Conservation (phyloP, 30 jellyfish, hydroid and myxozoan species). For the Nemopilema nomurai region DNA sequence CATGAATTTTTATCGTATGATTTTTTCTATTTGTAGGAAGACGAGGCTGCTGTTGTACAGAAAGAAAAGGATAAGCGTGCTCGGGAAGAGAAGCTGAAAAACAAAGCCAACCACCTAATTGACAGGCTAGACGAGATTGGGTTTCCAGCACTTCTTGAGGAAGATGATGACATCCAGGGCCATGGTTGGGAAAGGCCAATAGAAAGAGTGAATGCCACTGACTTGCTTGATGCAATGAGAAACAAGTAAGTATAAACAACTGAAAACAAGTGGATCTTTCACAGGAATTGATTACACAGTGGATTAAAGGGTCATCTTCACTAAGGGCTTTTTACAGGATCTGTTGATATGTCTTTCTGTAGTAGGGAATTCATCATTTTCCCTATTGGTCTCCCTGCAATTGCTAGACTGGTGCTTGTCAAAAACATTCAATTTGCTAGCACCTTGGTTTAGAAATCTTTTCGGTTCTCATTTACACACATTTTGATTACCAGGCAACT, state of each 20-base stretch:
- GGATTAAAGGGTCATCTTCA: too few relatives aligned
- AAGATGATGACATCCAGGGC: constrained; percentile 51
- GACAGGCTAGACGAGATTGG: constrained; percentile 88
- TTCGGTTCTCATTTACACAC: too few relatives aligned
- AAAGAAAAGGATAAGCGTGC: constrained; percentile 65
- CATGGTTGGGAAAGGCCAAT: constrained; percentile 68
- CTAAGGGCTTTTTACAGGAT: too few relatives aligned
- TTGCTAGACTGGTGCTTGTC: too few relatives aligned
- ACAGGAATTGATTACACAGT: too few relatives aligned
- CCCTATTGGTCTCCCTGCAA: too few relatives aligned
- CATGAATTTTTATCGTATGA: not conserved
- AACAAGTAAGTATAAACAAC: constrained; percentile 61
- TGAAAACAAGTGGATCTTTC: too few relatives aligned
- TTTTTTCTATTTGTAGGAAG: constrained; percentile 59
- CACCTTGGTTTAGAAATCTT: too few relatives aligned
- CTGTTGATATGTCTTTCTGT: too few relatives aligned
- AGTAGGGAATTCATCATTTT: too few relatives aligned
- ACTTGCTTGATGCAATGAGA: constrained; percentile 70
- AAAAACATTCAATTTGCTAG: too few relatives aligned
- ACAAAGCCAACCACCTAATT: constrained; percentile 63
- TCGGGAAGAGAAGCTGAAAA: constrained; percentile 50
- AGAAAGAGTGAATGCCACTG: constrained; percentile 89
- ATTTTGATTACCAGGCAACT: too few relatives aligned
- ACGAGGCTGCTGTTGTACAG: constrained; percentile 74
- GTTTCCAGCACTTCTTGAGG: constrained; percentile 81